phyloP scores from a whole-genome alignment of 2,113 vertebrate species.

The Mola mola region DNA sequence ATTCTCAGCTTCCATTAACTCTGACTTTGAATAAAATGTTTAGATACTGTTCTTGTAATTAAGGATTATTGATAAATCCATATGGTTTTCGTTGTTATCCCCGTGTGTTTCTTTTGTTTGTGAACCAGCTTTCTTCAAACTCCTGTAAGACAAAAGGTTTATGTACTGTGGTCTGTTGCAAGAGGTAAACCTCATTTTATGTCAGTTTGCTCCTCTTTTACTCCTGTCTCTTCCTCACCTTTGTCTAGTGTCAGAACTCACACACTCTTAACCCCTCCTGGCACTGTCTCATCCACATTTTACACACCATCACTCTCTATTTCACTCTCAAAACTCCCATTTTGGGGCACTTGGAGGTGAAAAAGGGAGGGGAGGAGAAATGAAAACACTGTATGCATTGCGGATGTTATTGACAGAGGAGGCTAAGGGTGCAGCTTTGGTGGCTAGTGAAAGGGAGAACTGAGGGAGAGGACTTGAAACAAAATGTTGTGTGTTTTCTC shows the following conservation, averaged over 20 bases:
- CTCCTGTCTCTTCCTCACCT: too few species aligned
- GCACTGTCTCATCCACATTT: constrained; percentile 39
- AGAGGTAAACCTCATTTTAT: too few species aligned
- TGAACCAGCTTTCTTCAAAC: not conserved
- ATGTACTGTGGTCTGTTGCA: too few species aligned
- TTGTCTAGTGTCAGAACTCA: too few species aligned
- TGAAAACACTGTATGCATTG: not conserved
- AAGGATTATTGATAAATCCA: not conserved
- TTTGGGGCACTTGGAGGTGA: constrained; percentile 7
- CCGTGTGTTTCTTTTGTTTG: not conserved
- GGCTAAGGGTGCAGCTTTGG: not conserved
- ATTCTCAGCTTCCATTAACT: constrained; percentile 19
- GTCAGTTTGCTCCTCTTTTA: not conserved
- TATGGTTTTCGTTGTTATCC: not conserved
- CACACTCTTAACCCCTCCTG: too few species aligned
- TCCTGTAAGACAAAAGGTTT: too few species aligned
- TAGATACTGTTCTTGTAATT: not conserved
- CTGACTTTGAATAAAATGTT: constrained; percentile 12
- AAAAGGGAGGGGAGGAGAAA: not conserved
- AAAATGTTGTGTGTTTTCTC: constrained; percentile 8
- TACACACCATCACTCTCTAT: constrained; percentile 14
- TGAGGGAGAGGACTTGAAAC: not conserved
- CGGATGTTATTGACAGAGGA: constrained; percentile 21
- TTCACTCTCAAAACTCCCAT: constrained; percentile 3
- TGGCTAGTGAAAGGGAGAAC: constrained; percentile 6